Conservation (phyloP, 2,113 vertebrate species). For the Synchiropus splendidus region DNA sequence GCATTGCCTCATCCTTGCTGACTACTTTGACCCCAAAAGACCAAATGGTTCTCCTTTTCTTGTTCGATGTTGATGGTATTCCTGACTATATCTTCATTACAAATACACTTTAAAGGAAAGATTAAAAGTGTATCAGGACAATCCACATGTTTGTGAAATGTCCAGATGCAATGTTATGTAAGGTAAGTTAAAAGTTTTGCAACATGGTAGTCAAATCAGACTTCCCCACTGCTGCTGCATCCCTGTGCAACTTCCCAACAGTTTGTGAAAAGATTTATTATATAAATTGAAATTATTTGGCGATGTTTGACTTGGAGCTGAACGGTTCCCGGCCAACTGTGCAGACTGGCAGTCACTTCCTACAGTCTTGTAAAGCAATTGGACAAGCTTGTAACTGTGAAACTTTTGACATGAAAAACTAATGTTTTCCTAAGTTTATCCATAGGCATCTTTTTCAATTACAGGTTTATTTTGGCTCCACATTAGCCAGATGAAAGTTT, state of each 20-base stretch:
- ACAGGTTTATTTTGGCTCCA: slow-evolving; percentile 62
- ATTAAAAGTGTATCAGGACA: too few relatives aligned
- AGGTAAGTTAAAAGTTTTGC: not conserved
- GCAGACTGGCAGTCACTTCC: slow-evolving; percentile 27
- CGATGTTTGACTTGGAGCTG: slow-evolving; percentile 17
- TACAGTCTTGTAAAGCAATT: slow-evolving; percentile 33
- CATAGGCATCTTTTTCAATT: slow-evolving; percentile 53
- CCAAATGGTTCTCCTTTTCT: too few relatives aligned
- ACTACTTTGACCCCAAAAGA: too few relatives aligned
- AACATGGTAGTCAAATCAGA: slow-evolving; percentile 4
- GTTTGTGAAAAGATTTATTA: slow-evolving; percentile 26
- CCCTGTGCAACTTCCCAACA: too few relatives aligned
- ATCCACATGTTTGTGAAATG: too few relatives aligned
- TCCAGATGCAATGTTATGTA: too few relatives aligned
- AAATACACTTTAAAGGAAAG: too few relatives aligned
- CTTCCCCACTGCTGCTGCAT: too few relatives aligned
- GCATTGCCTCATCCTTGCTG: too few relatives aligned
- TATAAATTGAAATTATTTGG: slow-evolving; percentile 10
- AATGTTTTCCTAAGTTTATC: slow-evolving; percentile 57
- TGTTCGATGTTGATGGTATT: too few relatives aligned
- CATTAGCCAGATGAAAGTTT: slow-evolving; percentile 63
- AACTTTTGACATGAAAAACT: slow-evolving; percentile 53
- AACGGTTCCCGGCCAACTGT: slow-evolving; percentile 19
- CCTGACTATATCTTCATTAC: too few relatives aligned
- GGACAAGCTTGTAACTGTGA: slow-evolving; percentile 43